phyloP scores from a whole-genome alignment of 2,797 vertebrate species.

The Sebastes trivittatus region DNA sequence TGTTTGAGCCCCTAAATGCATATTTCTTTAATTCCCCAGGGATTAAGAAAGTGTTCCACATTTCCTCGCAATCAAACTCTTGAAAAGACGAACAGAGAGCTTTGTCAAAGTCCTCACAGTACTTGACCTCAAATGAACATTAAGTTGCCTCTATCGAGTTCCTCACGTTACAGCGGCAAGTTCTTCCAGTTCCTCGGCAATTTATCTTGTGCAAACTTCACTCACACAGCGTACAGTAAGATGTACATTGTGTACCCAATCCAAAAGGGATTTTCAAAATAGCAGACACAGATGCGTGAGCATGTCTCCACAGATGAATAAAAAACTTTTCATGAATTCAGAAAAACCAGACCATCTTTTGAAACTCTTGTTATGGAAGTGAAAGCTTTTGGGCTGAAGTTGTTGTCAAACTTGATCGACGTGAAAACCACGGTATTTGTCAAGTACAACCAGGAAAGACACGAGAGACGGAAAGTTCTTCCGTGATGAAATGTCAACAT shows the following conservation, averaged over 20 bases:
- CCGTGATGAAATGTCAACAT: not conserved
- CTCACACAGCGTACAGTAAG: slow-evolving; percentile 29
- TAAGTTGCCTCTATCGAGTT: slow-evolving; percentile 46
- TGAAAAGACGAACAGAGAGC: slow-evolving; percentile 59
- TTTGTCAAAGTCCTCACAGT: slow-evolving; percentile 59
- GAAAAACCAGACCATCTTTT: slow-evolving; percentile 15
- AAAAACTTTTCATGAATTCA: slow-evolving; percentile 17
- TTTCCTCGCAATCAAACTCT: slow-evolving; percentile 60
- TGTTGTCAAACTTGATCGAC: slow-evolving; percentile 18
- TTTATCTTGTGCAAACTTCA: slow-evolving; percentile 47
- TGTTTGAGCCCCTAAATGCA: slow-evolving; percentile 71
- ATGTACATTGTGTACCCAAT: slow-evolving; percentile 34
- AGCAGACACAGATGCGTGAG: slow-evolving; percentile 38
- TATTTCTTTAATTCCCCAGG: slow-evolving; percentile 71
- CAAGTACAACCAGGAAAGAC: not conserved
- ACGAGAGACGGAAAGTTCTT: not conserved
- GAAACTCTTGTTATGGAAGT: not conserved
- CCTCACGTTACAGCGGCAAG: slow-evolving; percentile 42
- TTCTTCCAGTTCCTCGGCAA: slow-evolving; percentile 38
- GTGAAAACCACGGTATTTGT: not conserved
- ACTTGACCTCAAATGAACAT: slow-evolving; percentile 64
- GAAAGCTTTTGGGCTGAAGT: not conserved
- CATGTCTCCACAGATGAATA: slow-evolving; percentile 28
- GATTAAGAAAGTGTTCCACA: slow-evolving; percentile 70
- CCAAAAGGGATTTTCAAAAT: slow-evolving; percentile 41